Base-by-base conservation (phyloP, 92 coral and sea anemone species). In the Epizoanthus stellaris region DNA sequence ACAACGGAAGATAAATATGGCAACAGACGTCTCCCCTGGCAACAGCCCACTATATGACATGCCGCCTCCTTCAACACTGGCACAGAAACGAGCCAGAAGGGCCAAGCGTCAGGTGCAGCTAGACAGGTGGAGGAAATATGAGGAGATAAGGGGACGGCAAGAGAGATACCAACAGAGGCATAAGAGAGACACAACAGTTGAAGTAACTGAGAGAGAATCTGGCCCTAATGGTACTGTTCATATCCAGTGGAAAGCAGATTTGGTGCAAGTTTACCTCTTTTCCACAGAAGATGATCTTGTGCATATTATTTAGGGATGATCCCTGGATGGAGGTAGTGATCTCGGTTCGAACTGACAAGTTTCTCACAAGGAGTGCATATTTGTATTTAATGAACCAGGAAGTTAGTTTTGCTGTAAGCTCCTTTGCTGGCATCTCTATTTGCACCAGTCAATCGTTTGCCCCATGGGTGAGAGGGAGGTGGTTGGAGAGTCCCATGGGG, bases 61-160 rank as follows among this genome's bases (percentile, higher is more conserved):
- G 86, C 94, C 94, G 3, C 92, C 94, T 8, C 96, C 90, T 52
- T 93, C 96, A 12, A 91, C 94, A 13, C 82, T 75, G 23, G 92
- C 96, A 20, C 87, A 93, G 85, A 93, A 86, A 80, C 74, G 62
- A 68, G 91, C 89, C 21, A 81, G 96, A 60, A 88, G 90, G 43
- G 91, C 87, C 58, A 86, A 93, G 69, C 86, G 94, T 5, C 60
- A 62, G 15, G 64, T 93, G 1, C 96, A 93, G 72, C 65, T 93
- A 19, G 91, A 91, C 59, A 87, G 89, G 68, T 93, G 96, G 96
- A 82, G 81, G 64, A 82, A 75, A 21, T 69, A 74, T 30, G 93
- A 93, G 34, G 85, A 84, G 54, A 81, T 85, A 38, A 88, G 82
- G 72, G 76, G 85, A 42, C 82, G 96, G 56, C 86, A 79, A 45